Base-by-base conservation (phyloP, 2,888 invertebrate genomes). In the Ptilodon capucinus region DNA sequence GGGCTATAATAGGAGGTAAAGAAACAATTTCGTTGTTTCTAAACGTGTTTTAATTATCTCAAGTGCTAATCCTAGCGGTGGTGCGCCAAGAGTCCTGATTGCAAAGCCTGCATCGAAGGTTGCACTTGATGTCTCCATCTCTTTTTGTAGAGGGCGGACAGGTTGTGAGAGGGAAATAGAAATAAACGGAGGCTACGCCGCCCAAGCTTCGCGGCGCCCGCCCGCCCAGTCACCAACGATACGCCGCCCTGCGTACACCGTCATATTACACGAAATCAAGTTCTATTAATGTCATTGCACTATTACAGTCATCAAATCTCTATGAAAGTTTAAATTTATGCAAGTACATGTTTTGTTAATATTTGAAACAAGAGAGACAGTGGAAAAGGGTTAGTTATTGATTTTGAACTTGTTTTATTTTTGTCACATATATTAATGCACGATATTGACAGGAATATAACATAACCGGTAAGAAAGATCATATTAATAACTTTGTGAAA, bases 211-310 rank as follows among this genome's bases (percentile, higher is more conserved):
- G 60, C 71, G 71, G 64, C 79, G 76, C 84, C 88, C 87, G 88
- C 90, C 90, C 89, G 87, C 89, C 90, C 89, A 90, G 89, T 90
- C 71, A 74, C 74, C 67, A 68, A 59, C 66, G 71, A 83, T 57
- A 60, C 67, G 74, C 77, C 76, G 84, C 77, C 76, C 81, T 73
- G 82, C 55, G 57, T 70, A 72, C 79, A 81, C 76, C 54, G 64
- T 59, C 48, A 48, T 45, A 53, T 52, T 64, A 56, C 51, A 44
- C 48, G n/a, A 46, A 44, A 48, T 43, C 46, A 54, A 51, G 17
- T 50, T 51, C 40, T 54, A 48, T 40, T 44, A 48, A 59, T 58
- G 48, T 57, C 55, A 68, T 48, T 63, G 40, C 46, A 54, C 44
- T 58, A 38, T 53, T 44, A 41, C 46, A 46, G 14, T 42, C 25